Evolutionary conservation across 2,113 vertebrate species (phyloP).

Genomic region (Martes martes): DNA sequence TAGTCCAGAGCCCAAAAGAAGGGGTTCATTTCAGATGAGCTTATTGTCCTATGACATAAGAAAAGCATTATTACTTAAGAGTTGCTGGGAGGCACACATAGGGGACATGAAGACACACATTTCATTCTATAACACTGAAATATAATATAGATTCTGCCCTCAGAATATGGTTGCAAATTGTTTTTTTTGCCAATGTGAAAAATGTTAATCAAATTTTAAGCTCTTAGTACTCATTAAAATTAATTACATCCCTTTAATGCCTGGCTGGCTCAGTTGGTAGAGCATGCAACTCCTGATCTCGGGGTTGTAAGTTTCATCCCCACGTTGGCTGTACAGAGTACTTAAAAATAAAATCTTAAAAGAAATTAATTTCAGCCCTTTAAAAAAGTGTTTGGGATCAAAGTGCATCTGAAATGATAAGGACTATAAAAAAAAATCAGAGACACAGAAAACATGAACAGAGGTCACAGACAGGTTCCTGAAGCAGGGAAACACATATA

Average conservation of each 20-base stretch:
- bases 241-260: background rate
- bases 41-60: background rate
- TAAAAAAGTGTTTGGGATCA: background rate
- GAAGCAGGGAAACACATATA: background rate
- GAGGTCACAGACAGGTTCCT: background rate
- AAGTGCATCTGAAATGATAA: background rate
- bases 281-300: background rate
- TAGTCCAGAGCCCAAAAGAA: background rate
- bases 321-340: background rate
- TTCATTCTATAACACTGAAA: background rate
- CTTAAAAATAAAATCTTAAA: background rate
- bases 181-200: constrained; percentile 5
- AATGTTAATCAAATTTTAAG: constrained; percentile 1
- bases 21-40: background rate
- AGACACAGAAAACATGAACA: background rate
- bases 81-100: background rate
- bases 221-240: background rate
- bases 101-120: background rate
- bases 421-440: background rate
- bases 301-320: background rate
- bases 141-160: background rate
- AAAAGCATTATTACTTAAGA: background rate
- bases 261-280: background rate
- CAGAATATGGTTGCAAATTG: background rate
- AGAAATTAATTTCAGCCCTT: background rate